Base-by-base conservation (phyloP, 2,113 vertebrate species). In the Oenanthe oenanthe region DNA sequence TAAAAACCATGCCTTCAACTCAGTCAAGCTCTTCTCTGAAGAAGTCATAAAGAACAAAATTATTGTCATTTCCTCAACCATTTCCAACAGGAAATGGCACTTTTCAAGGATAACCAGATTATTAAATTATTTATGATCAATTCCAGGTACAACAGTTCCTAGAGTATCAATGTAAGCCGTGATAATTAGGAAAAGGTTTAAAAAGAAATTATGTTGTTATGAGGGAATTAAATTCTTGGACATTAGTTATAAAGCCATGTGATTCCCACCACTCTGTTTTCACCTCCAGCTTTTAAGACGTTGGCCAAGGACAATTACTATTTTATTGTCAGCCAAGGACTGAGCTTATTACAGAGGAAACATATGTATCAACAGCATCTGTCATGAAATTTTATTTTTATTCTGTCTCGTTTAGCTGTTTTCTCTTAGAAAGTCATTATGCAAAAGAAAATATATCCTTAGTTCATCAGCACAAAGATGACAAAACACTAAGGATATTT, bases 381-480 rank as follows among this genome's bases (percentile, higher is more conserved):
- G 89, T 48, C 34, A 43, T 10, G 38, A 82, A 88, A 77, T 42
- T 57, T 61, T 38, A 38, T 50, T 88, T 78, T 83, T 57, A 4
- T 79, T 78, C 70, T 54, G 38, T 77, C 63, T 80, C 71, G 15
- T 79, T 92, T 93, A 71, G 63, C 63, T 92, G 82, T 80, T 95
- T 94, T 92, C 75, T 80, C 48, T 95, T 63, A 93, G 77, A 85
- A 85, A 95, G 85, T 80, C 85, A 74, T 88, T 53, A 78, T 31
- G 53, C 63, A 32, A 47, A 93, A 92, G 62, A 22, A 79, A 83
- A 90, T 9, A 32, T 32, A 80, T 34, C 60, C 32, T 85, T n/a
- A 88, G 58, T 34, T 85, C 57, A 85, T 20, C 85, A 77, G 40
- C 48, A 83, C 38, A 74, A 61, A 79, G 88, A 92, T 13, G n/a